Evolutionary conservation across 2,888 invertebrate species (phyloP).

Genomic region (Eilema caniola): DNA sequence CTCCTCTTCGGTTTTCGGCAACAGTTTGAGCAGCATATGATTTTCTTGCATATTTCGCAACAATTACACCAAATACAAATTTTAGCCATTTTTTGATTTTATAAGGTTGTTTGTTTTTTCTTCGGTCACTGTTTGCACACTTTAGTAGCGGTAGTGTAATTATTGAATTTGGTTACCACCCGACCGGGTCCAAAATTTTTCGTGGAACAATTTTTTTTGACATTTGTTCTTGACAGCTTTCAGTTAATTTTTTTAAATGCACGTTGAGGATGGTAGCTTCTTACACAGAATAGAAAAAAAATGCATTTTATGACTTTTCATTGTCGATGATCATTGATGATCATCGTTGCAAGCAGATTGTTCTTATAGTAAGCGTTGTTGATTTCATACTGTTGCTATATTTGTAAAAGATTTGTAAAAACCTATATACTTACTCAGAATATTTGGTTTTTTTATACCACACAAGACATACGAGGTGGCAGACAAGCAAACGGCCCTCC

Average conservation of each 20-base stretch:
- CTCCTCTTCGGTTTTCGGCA: conserved; percentile 11
- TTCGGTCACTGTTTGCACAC: background rate
- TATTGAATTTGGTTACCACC: background rate
- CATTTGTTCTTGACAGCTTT: background rate
- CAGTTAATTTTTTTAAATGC: background rate
- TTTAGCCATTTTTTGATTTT: background rate
- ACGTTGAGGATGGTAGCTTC: no score
- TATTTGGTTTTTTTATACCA: no score
- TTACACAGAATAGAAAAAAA: no score
- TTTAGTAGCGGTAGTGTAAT: background rate
- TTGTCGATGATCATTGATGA: no score
- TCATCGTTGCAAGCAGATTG: no score
- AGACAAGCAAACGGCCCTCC: no score
- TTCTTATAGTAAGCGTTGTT: no score
- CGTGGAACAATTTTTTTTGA: background rate
- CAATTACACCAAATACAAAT: conserved; percentile 14
- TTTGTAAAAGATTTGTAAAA: no score
- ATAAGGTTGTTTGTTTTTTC: background rate
- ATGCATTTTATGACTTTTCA: no score
- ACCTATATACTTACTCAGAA: no score
- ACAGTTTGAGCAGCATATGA: conserved; percentile 18
- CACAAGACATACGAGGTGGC: no score
- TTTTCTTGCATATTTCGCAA: conserved; percentile 30
- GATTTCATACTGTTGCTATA: no score
- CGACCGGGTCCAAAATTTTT: background rate